These are phyloP conservation scores for Cephalopholis sonnerati DNA, from an alignment of 2,113 vertebrate genomes.

Conservation along the genomic window DNA sequence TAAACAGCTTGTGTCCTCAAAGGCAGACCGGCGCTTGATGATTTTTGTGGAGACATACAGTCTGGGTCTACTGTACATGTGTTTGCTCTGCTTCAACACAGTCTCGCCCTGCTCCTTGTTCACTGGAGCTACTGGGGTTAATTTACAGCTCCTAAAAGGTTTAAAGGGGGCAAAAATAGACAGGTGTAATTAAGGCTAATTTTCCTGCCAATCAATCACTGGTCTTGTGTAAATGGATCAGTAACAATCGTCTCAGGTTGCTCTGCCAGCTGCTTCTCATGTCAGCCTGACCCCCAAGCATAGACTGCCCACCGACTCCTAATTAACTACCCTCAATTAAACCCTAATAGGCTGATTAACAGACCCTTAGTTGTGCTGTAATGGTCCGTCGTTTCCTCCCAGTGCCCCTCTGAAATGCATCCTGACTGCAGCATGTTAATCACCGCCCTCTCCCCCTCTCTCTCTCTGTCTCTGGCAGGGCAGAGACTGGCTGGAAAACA, in stretches of 20 bases:
- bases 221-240: slow-evolving; percentile 73
- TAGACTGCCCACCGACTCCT: slow-evolving; percentile 76
- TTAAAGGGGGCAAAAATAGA: slow-evolving; percentile 65
- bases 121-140: slow-evolving; percentile 40
- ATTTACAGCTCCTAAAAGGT: slow-evolving; percentile 68
- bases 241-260: slow-evolving; percentile 75
- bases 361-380: slow-evolving; percentile 78
- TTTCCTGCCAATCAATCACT: slow-evolving; percentile 81
- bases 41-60: slow-evolving; percentile 64
- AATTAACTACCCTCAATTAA: slow-evolving; percentile 87
- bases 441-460: slow-evolving; percentile 24
- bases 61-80: slow-evolving; percentile 71
- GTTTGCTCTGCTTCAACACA: slow-evolving; percentile 54
- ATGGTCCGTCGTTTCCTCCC: slow-evolving; percentile 81
- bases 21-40: slow-evolving; percentile 48
- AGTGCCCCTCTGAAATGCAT: slow-evolving; percentile 75
- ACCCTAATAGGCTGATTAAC: slow-evolving; percentile 86
- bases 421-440: slow-evolving; percentile 74
- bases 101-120: slow-evolving; percentile 37
- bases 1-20: slow-evolving; percentile 59
- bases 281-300: slow-evolving; percentile 66
- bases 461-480: not conserved
- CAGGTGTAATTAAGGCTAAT: slow-evolving; percentile 80
- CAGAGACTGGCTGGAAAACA: no score
- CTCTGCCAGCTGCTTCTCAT: slow-evolving; percentile 76